Base-by-base conservation (phyloP, 2,113 vertebrate species). In the Ciconia stormi region DNA sequence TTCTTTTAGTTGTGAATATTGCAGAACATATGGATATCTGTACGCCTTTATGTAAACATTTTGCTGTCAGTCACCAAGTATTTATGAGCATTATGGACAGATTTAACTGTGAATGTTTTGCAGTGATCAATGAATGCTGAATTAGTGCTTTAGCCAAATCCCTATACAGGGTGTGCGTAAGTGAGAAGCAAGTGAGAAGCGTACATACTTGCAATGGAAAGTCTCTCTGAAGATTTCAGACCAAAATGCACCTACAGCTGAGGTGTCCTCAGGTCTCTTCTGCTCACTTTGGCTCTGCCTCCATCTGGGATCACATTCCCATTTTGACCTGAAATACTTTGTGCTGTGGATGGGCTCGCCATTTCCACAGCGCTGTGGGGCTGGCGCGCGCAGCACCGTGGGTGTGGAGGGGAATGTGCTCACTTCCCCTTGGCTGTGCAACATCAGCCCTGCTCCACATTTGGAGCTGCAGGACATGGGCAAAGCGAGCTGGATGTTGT, bases 331-430 rank as follows among this genome's bases (percentile, higher is more conserved):
- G 82, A 69, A 74, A 59, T 82, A 88, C 70, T 86, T 62, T 69
- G 21, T 65, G 36, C 61, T 87, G 58, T 0, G 17, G 34, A 40
- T 71, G 66, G 62, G 62, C 47, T 89, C n/a, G 66, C 77, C 55
- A 7, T 74, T 93, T 47, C 62, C 59, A 26, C 50, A 2, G 26
- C 5, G 10, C 86, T 29, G 29, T 30, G 38, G 38, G 42, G 42
- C 40, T 97, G 94, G 77, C 34, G 2, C 0, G 0, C 11, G 1
- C 40, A 53, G 49, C 1, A 0, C 72, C 13, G 1, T 30, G 86
- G 80, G 74, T 55, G 69, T 84, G 85, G 89, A 91, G 70, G 58
- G 74, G 66, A 90, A 94, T 69, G 80, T 9, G 0, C 42, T 90
- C 50, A 30, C 91, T 91, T 93, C 92, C 86, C 58, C 62, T 82